Evolutionary conservation across 2,113 vertebrate species (phyloP).

Genomic region (Cyprinus carpio): DNA sequence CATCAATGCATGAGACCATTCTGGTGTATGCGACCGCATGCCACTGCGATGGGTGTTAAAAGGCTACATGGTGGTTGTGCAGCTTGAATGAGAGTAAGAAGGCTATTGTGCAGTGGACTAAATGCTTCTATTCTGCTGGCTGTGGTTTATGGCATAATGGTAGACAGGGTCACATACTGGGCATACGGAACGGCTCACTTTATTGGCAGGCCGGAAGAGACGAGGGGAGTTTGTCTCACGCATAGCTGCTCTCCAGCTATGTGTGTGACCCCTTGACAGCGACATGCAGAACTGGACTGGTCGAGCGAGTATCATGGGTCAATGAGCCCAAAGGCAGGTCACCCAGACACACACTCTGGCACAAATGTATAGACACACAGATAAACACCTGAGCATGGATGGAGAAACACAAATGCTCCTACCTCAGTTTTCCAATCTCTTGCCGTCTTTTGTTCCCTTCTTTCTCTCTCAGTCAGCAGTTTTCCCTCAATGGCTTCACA

Average conservation of each 20-base stretch:
- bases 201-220: conserved; percentile 40
- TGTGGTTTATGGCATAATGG: conserved; percentile 34
- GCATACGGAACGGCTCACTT: neutral
- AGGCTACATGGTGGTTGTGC: conserved; percentile 19
- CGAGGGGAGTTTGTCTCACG: conserved; percentile 17
- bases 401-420: neutral
- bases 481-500: neutral
- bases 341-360: neutral
- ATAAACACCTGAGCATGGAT: neutral
- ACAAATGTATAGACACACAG: neutral
- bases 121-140: conserved; percentile 51
- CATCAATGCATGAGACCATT: conserved; percentile 14
- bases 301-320: conserved; percentile 12
- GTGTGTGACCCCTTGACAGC: conserved; percentile 35
- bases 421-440: neutral
- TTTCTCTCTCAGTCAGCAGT: conserved; percentile 3
- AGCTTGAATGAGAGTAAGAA: conserved; percentile 9
- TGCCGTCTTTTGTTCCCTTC: neutral
- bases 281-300: neutral
- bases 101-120: conserved; percentile 45
- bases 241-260: conserved; percentile 12
- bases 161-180: conserved; percentile 44
- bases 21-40: conserved; percentile 13
- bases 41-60: neutral
- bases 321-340: conserved; percentile 20